These are phyloP conservation scores for Anodontia alba DNA, from an alignment of 2,888 invertebrate species.

Conservation along the genomic window DNA sequence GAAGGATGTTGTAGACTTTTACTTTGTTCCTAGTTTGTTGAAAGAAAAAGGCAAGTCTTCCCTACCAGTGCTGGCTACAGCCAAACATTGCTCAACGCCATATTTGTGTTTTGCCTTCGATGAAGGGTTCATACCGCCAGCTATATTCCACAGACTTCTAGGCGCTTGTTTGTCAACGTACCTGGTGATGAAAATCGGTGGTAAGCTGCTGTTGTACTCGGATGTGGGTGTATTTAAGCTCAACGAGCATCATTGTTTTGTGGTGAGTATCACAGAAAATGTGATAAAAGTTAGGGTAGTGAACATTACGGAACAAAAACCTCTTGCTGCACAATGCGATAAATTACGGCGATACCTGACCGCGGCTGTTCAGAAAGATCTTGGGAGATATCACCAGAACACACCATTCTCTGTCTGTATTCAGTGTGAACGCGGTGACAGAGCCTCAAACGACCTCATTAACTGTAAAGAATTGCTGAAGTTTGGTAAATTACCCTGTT, in stretches of 20 bases:
- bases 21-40: slow-evolving; percentile 60
- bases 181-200: slow-evolving; percentile 39
- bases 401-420: slow-evolving; percentile 53
- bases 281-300: slow-evolving; percentile 50
- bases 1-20: slow-evolving; percentile 38
- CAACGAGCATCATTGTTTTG: slow-evolving; percentile 48
- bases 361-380: slow-evolving; percentile 44
- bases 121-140: slow-evolving; percentile 56
- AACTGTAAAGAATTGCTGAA: slow-evolving; percentile 57
- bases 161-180: slow-evolving; percentile 50
- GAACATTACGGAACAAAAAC: slow-evolving; percentile 45
- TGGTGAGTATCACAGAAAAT: slow-evolving; percentile 36
- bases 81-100: slow-evolving; percentile 35
- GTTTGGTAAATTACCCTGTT: slow-evolving; percentile 53
- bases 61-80: neutral
- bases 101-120: slow-evolving; percentile 56
- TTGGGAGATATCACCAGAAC: slow-evolving; percentile 56
- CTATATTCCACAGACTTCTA: slow-evolving; percentile 56
- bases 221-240: slow-evolving; percentile 53
- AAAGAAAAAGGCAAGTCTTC: slow-evolving; percentile 29
- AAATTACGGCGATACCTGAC: slow-evolving; percentile 52
- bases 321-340: slow-evolving; percentile 48
- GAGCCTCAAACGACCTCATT: slow-evolving; percentile 29
- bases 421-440: slow-evolving; percentile 42
- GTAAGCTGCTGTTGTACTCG: slow-evolving; percentile 43